Evolutionary conservation across 30 jellyfish, hydroid and myxozoan species (phyloP).

Genomic region (Pseudorhiza aurosa): DNA sequence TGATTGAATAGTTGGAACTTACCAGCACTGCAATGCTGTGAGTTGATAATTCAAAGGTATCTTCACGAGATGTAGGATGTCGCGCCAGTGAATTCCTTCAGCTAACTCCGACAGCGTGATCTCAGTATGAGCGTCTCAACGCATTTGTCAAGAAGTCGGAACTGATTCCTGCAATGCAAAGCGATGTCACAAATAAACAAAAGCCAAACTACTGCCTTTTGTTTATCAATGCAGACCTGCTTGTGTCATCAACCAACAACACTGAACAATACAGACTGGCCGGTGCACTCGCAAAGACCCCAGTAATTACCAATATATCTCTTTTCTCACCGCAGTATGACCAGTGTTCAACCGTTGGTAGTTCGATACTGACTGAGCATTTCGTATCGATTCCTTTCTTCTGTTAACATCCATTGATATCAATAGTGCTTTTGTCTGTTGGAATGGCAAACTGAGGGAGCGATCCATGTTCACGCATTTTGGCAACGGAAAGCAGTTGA

Average conservation of each 20-base stretch:
- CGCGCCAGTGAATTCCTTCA: neutral
- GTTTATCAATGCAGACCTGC: slow-evolving; percentile 8
- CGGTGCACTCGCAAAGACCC: neutral
- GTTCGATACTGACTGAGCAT: neutral
- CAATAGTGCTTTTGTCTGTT: no score
- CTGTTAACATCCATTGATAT: no score
- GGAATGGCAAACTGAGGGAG: no score
- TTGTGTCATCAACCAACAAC: neutral
- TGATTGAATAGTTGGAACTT: neutral
- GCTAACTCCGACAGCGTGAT: neutral
- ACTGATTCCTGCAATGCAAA: slow-evolving; percentile 4
- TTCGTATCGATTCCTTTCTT: no score
- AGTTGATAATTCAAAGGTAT: neutral
- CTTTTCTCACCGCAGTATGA: neutral
- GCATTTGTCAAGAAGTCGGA: slow-evolving; percentile 14
- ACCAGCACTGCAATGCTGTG: neutral
- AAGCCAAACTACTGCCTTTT: slow-evolving; percentile 15
- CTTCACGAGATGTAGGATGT: neutral
- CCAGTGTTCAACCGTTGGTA: neutral
- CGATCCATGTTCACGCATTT: no score
- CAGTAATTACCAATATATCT: neutral
- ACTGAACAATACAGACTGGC: slow-evolving; percentile 1
- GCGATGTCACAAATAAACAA: slow-evolving; percentile 13
- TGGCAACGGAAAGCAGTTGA: no score
- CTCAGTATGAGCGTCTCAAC: slow-evolving; percentile 7